phyloP scores from a whole-genome alignment of 2,113 vertebrate genomes.

The Macquaria australasica region DNA sequence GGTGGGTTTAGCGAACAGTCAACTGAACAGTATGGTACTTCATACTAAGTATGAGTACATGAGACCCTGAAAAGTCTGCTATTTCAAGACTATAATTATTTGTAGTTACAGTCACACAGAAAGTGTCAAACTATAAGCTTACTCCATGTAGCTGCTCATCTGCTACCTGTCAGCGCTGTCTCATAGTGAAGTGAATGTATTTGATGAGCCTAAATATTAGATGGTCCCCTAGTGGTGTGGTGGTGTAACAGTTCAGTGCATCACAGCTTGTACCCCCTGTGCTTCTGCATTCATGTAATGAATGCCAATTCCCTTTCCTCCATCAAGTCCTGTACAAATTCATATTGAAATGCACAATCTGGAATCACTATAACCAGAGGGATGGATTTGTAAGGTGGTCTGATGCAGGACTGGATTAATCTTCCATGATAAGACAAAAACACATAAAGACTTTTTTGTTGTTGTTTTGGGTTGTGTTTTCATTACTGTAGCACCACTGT shows the following conservation, averaged over 20 bases:
- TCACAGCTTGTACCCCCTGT: slow-evolving; percentile 26
- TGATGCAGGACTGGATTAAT: slow-evolving; percentile 43
- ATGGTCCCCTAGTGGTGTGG: slow-evolving; percentile 61
- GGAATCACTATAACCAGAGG: neutral
- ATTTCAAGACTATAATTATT: neutral
- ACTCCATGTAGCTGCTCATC: slow-evolving; percentile 51
- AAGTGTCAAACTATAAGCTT: slow-evolving; percentile 55
- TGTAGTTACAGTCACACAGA: slow-evolving; percentile 31
- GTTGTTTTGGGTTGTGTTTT: slow-evolving; percentile 28
- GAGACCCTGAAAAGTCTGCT: neutral
- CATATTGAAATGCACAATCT: slow-evolving; percentile 11
- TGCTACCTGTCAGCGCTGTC: slow-evolving; percentile 17
- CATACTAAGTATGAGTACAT: neutral
- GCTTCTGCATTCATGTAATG: slow-evolving; percentile 39
- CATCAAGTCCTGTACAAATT: slow-evolving; percentile 49
- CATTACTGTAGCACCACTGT: slow-evolving; percentile 3
- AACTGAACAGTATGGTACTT: neutral
- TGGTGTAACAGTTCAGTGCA: slow-evolving; percentile 54
- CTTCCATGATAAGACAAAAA: neutral
- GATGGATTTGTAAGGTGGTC: slow-evolving; percentile 43
- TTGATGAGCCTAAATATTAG: slow-evolving; percentile 39
- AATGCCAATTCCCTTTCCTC: slow-evolving; percentile 36
- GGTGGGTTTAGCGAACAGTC: neutral
- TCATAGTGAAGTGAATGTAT: slow-evolving; percentile 56
- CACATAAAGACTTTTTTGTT: neutral